These are phyloP conservation scores for Sminthurides aquaticus DNA, from an alignment of 2,888 invertebrate species.

Conservation along the genomic window DNA sequence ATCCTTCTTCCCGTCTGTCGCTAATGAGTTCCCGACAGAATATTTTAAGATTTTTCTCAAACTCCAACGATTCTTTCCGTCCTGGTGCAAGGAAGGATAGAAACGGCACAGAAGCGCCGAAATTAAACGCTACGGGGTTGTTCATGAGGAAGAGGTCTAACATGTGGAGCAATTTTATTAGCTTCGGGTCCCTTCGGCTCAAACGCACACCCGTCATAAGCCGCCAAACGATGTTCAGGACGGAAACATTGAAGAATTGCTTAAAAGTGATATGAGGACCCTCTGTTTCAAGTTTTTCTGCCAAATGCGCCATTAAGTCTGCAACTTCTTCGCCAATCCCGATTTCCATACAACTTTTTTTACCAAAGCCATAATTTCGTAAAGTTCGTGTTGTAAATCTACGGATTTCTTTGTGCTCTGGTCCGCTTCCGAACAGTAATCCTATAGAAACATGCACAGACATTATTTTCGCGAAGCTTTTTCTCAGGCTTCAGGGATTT, in stretches of 20 bases:
- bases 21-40: slow-evolving; percentile 27
- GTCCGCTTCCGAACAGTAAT: background rate
- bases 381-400: background rate
- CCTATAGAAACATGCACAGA: background rate
- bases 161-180: background rate
- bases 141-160: background rate
- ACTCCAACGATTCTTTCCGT: background rate
- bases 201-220: background rate
- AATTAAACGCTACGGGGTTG: background rate
- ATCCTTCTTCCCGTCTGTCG: slow-evolving; percentile 23
- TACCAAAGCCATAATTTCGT: background rate
- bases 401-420: background rate
- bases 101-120: background rate
- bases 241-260: background rate
- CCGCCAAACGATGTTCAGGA: background rate
- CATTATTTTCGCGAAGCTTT: too few species aligned
- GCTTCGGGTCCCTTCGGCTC: background rate
- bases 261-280: background rate
- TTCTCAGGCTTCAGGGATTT: too few species aligned
- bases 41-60: background rate
- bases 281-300: slow-evolving; percentile 6
- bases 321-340: slow-evolving; percentile 12
- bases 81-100: background rate
- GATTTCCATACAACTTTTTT: background rate
- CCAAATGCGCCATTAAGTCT: background rate